Conservation (phyloP, 2,797 vertebrate genomes). For the Poecilia wingei region DNA sequence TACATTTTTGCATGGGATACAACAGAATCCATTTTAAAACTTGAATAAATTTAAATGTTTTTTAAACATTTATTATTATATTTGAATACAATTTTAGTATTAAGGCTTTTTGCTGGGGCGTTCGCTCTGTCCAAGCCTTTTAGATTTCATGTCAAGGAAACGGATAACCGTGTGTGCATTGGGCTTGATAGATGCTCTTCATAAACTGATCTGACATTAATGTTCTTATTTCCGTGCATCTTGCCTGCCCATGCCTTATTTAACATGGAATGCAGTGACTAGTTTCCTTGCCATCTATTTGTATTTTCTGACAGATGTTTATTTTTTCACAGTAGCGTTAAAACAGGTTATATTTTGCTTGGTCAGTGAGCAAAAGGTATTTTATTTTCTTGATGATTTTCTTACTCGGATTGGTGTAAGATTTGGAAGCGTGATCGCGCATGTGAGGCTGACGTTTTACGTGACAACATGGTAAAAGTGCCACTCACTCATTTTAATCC, state of each 20-base stretch:
- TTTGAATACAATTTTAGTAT: conserved; percentile 61
- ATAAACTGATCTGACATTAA: conserved; percentile 50
- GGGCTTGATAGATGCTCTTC: conserved; percentile 43
- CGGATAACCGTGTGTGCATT: conserved; percentile 32
- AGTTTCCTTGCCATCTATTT: conserved; percentile 62
- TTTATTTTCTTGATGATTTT: conserved; percentile 30
- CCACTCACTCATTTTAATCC: conserved; percentile 36
- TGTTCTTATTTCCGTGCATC: conserved; percentile 47
- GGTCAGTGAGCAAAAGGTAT: conserved; percentile 56
- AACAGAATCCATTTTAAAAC: conserved; percentile 55
- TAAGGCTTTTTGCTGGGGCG: conserved; percentile 43
- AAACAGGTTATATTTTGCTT: conserved; percentile 61
- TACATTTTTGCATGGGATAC: conserved; percentile 23
- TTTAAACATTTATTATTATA: conserved; percentile 76
- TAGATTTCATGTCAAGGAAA: conserved; percentile 40
- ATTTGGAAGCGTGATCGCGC: conserved; percentile 51
- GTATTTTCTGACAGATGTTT: conserved; percentile 74
- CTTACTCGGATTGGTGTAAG: conserved; percentile 60
- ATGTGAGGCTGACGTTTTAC: conserved; percentile 34
- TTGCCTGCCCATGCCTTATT: conserved; percentile 79
- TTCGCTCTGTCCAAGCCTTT: conserved; percentile 35
- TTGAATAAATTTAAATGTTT: conserved; percentile 71
- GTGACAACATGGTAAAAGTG: conserved; percentile 22
- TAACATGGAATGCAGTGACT: conserved; percentile 73
- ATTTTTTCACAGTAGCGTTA: conserved; percentile 69